Evolutionary conservation across 1,140 invertebrate species (phyloP), one percentile per base, ranked within the genome.

Genomic region (Drosophila erecta): DNA sequence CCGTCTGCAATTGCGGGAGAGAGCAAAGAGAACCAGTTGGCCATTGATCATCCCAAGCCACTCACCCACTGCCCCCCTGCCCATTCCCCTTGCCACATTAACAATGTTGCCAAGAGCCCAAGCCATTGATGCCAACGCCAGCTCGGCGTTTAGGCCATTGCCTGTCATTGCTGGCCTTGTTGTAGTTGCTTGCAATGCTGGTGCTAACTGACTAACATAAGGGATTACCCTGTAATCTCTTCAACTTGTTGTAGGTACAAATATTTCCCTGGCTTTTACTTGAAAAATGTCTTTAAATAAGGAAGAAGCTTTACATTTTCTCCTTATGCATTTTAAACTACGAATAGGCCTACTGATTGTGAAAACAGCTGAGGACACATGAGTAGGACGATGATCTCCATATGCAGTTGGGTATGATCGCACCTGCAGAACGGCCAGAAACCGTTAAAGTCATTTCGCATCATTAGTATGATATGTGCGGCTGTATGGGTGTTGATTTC

Each of bases 401-500:
- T 35, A 20, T 35, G 10, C 17, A 44, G 51, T 41, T 46, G n/a
- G 0, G 58, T 58, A 76, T 58, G 35, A 20, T 20, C 4, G 8
- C 3, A 37, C 17, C n/a, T 22, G 22, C 15, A 15, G 53, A 56
- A 43, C 4, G 14, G 12, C 4, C 10, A 38, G 14, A 76, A 85
- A 85, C 86, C 86, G 86, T 90, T 90, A 90, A 90, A 83, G 79
- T 86, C 80, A 90, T 90, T 90, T 90, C 79, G 87, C 86, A 90
- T 90, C 86, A 90, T 90, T 90, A 90, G 86, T 87, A 83, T 90
- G 87, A 90, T 86, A 64, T 86, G 87, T 83, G 78, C 47, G 62
- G 33, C 33, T 61, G 83, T 87, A 78, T 79, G 64, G 79, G 83
- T 86, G 83, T 83, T 79, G 79, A 86, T 86, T 79, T 87, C 69